phyloP scores from a whole-genome alignment of 1,140 invertebrate genomes.

The Cyclargus thomasi region DNA sequence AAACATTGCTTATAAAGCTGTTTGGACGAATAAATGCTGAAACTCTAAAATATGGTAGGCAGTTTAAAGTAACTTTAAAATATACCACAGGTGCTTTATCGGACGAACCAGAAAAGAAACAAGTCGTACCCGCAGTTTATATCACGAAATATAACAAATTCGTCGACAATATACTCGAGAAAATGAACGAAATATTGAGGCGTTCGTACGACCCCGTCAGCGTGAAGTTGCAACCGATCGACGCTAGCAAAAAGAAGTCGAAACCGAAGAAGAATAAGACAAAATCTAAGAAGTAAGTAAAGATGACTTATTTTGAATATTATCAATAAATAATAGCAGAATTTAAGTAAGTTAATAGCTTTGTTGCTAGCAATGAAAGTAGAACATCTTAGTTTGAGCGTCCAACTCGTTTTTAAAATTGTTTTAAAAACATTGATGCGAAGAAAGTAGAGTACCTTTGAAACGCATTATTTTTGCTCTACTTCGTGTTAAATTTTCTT shows the following conservation, averaged over 20 bases:
- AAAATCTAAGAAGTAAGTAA: slow-evolving; percentile 55
- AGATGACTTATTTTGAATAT: not conserved
- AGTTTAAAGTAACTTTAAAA: slow-evolving; percentile 16
- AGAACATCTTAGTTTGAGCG: too few relatives aligned
- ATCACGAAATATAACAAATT: slow-evolving; percentile 88
- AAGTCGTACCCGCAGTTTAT: slow-evolving; percentile 80
- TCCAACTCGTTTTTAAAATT: too few relatives aligned
- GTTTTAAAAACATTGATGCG: too few relatives aligned
- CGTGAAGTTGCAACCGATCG: slow-evolving; percentile 82
- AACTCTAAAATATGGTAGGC: not conserved
- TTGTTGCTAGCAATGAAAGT: too few relatives aligned
- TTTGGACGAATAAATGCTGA: not conserved
- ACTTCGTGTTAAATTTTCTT: too few relatives aligned
- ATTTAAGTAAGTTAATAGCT: too few relatives aligned
- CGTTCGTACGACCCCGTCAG: slow-evolving; percentile 88
- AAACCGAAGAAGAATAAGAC: slow-evolving; percentile 70
- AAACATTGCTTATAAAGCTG: not conserved
- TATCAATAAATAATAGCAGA: too few relatives aligned
- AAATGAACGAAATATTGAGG: slow-evolving; percentile 85
- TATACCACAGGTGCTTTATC: slow-evolving; percentile 47
- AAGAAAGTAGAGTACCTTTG: too few relatives aligned
- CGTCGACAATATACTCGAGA: slow-evolving; percentile 85
- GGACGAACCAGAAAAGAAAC: slow-evolving; percentile 49
- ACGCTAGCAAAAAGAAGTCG: slow-evolving; percentile 66
- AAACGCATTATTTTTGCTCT: too few relatives aligned